Evolutionary conservation across 2,888 invertebrate species (phyloP).

Genomic region (Mesorhabditis sp.): DNA sequence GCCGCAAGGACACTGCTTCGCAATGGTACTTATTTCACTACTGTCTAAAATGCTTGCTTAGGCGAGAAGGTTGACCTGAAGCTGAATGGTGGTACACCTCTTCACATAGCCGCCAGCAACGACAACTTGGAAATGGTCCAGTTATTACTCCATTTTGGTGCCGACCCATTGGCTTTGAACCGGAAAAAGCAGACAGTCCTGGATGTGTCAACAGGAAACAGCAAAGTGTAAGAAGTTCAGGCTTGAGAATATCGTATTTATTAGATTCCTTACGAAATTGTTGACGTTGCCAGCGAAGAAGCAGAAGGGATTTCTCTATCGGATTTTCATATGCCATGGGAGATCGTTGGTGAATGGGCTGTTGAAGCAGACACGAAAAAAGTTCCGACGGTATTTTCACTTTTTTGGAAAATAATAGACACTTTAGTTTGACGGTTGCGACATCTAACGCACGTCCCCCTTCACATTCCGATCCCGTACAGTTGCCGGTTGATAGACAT

Average conservation of each 20-base stretch:
- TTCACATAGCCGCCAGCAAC: constrained; percentile 47
- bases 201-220: constrained; percentile 31
- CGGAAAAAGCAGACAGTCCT: constrained; percentile 32
- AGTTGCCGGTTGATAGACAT: not conserved
- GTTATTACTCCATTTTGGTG: constrained; percentile 43
- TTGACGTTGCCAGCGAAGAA: constrained; percentile 19
- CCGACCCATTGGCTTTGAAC: constrained; percentile 30
- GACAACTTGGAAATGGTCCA: constrained; percentile 51
- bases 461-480: not conserved
- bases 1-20: constrained; percentile 27
- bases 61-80: constrained; percentile 20
- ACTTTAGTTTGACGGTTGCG: not conserved
- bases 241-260: not conserved
- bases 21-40: constrained; percentile 13
- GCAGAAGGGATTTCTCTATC: constrained; percentile 23
- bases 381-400: not conserved
- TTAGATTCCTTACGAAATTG: constrained; percentile 27
- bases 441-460: not conserved
- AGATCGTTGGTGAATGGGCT: constrained; percentile 3
- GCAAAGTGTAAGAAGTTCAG: constrained; percentile 17
- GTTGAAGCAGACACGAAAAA: not conserved
- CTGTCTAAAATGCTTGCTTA: not conserved
- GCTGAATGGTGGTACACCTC: constrained; percentile 36
- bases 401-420: not conserved
- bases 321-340: constrained; percentile 31